Conservation (phyloP, 1,140 invertebrate species). For the Drosophila teissieri region DNA sequence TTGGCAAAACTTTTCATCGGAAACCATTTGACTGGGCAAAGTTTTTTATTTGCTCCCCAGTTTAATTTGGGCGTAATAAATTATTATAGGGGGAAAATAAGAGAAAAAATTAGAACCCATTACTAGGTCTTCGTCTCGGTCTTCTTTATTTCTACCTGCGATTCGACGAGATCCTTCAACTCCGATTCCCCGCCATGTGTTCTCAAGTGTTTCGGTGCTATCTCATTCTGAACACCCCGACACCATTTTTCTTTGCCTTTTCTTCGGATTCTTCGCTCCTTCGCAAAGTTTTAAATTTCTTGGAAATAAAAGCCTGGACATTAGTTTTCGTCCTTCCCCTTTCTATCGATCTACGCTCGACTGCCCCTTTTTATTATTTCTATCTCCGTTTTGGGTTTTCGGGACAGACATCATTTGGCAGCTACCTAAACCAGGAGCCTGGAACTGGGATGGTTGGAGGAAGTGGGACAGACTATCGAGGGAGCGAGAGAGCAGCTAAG, state of each 20-base stretch:
- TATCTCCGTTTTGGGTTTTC: slow-evolving; percentile 21
- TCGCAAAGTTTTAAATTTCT: slow-evolving; percentile 81
- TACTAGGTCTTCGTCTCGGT: slow-evolving; percentile 17
- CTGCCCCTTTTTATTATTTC: slow-evolving; percentile 59
- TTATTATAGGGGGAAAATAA: slow-evolving; percentile 42
- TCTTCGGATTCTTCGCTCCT: slow-evolving; percentile 48
- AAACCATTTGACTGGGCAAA: slow-evolving; percentile 30
- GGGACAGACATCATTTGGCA: slow-evolving; percentile 69
- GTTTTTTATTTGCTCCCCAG: slow-evolving; percentile 5
- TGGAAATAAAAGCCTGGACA: slow-evolving; percentile 82
- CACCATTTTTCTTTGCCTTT: slow-evolving; percentile 58
- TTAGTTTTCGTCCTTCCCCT: slow-evolving; percentile 78
- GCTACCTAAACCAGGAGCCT: slow-evolving; percentile 43
- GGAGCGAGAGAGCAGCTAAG: slow-evolving; percentile 1
- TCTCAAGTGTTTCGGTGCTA: slow-evolving; percentile 56
- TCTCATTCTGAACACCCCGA: slow-evolving; percentile 39
- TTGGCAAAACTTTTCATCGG: slow-evolving; percentile 32
- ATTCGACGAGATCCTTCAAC: slow-evolving; percentile 49
- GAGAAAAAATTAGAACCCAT: slow-evolving; percentile 27
- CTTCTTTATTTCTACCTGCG: slow-evolving; percentile 40
- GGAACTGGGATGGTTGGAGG: slow-evolving; percentile 2
- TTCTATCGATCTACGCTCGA: slow-evolving; percentile 58
- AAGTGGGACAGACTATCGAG: slow-evolving; percentile 10
- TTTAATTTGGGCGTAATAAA: slow-evolving; percentile 53
- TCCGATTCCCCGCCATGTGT: slow-evolving; percentile 54